These are phyloP conservation scores for Cylloceria caligata DNA, from an alignment of 2,888 invertebrate genomes.

Conservation along the genomic window DNA sequence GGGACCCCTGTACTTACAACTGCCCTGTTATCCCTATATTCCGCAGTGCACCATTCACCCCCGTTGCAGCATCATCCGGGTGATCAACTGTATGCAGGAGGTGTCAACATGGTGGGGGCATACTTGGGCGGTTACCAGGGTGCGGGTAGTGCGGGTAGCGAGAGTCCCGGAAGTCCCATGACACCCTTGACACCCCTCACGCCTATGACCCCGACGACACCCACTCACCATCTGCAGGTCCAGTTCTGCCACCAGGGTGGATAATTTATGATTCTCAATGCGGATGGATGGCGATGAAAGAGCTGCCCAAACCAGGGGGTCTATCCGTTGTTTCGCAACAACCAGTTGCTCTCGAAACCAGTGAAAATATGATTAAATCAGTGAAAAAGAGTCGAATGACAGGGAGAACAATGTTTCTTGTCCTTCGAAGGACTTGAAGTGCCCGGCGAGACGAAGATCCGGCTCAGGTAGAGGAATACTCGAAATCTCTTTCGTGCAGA, in stretches of 20 bases:
- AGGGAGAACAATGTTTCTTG: constrained; percentile 24
- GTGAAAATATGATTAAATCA: constrained; percentile 31
- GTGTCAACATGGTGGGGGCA: constrained; percentile 78
- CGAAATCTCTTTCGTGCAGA: constrained; percentile 3
- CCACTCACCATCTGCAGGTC: constrained; percentile 78
- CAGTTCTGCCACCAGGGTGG: constrained; percentile 79
- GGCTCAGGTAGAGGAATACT: constrained; percentile 41
- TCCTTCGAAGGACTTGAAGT: constrained; percentile 17
- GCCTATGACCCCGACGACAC: constrained; percentile 80
- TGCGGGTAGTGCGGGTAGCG: constrained; percentile 78
- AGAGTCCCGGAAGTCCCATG: constrained; percentile 80
- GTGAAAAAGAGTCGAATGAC: constrained; percentile 24
- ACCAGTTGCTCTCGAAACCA: constrained; percentile 46
- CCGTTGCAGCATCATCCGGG: constrained; percentile 79
- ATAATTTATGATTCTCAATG: constrained; percentile 69
- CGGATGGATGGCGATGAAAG: not conserved
- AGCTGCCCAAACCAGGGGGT: not conserved
- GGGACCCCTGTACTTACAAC: not conserved
- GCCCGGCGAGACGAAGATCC: not conserved
- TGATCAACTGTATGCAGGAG: constrained; percentile 75
- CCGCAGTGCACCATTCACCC: constrained; percentile 80
- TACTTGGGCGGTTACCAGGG: constrained; percentile 79
- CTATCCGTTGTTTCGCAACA: constrained; percentile 15
- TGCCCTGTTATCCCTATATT: constrained; percentile 15
- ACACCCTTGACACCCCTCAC: constrained; percentile 80